Conservation (phyloP, 2,113 vertebrate species). For the Callochromis pleurospilus region DNA sequence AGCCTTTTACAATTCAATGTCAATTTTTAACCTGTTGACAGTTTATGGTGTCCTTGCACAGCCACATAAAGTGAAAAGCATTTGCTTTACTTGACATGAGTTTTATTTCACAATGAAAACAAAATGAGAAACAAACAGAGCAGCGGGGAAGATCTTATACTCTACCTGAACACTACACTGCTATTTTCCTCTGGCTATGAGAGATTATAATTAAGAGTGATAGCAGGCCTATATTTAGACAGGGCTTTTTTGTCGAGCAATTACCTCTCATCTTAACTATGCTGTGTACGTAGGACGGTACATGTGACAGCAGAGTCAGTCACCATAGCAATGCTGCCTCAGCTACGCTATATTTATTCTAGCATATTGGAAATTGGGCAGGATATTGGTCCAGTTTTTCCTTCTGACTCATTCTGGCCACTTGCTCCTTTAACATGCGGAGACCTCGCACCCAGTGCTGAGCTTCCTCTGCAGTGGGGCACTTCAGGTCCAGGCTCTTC, state of each 20-base stretch:
- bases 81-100: neutral
- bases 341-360: conserved; percentile 34
- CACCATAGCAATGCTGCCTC: conserved; percentile 16
- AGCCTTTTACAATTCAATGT: neutral
- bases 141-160: neutral
- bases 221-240: conserved; percentile 49
- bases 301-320: conserved; percentile 21
- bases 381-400: conserved; percentile 98
- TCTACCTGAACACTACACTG: neutral
- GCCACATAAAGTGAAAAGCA: neutral
- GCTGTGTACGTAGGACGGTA: neutral
- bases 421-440: conserved; percentile 75
- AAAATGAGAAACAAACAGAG: neutral
- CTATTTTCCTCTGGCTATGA: neutral
- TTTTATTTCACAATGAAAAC: neutral
- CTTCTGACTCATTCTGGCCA: conserved; percentile 85
- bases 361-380: conserved; percentile 36
- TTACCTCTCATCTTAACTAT: conserved; percentile 37
- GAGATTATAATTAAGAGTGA: conserved; percentile 17
- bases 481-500: conserved; percentile 87
- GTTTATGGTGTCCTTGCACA: neutral
- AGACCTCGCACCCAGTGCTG: conserved; percentile 86
- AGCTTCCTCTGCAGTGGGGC: conserved; percentile 76
- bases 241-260: neutral
- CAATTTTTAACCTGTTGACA: neutral